Evolutionary conservation across 92 coral and sea anemone genomes (phyloP), one percentile per base, ranked within the genome.

Genomic region (Zoanthus solanderi): DNA sequence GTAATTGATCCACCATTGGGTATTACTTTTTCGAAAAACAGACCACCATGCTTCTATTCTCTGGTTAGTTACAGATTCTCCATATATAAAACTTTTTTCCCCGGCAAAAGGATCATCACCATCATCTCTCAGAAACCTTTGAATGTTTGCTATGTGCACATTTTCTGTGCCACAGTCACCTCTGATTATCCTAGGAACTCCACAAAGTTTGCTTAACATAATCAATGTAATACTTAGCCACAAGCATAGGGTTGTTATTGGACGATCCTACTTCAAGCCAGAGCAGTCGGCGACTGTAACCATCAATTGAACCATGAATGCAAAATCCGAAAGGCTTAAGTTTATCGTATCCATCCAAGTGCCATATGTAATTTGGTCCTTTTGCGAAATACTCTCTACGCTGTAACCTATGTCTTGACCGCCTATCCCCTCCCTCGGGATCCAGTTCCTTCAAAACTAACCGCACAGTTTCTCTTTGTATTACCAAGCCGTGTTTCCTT

Each of bases 381-480:
- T 23, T 23, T 23, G 23, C 23, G 71, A 23, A 23, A 23, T 23
- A 23, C 23, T 23, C 0, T 23, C 23, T 23, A 23, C 23, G 23
- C 16, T 17, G 16, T 61, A 61, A 13, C 68, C 10, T 13, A 61
- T 61, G 1, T 12, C 68, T 61, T 0, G 68, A 12, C 68, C 68
- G 16, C 68, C 23, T 61, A 56, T 61, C 54, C 73, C 63, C 48
- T 58, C 86, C 80, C 34, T 34, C 78, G 17, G 61, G 75, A 52
- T 85, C 88, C 9, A 72, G 37, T 47, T 44, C 30, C 53, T 75
- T 84, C 31, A 85, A 71, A 7, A 66, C 79, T 13, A 17, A 45
- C 6, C 88, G 88, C 0, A 85, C 88, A 28, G 88, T 85, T 47
- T 85, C 83, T 23, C 78, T 53, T 11, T 6, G 13, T 30, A 42